phyloP scores from a whole-genome alignment of 2,113 vertebrate genomes.

The Shinisaurus crocodilurus region DNA sequence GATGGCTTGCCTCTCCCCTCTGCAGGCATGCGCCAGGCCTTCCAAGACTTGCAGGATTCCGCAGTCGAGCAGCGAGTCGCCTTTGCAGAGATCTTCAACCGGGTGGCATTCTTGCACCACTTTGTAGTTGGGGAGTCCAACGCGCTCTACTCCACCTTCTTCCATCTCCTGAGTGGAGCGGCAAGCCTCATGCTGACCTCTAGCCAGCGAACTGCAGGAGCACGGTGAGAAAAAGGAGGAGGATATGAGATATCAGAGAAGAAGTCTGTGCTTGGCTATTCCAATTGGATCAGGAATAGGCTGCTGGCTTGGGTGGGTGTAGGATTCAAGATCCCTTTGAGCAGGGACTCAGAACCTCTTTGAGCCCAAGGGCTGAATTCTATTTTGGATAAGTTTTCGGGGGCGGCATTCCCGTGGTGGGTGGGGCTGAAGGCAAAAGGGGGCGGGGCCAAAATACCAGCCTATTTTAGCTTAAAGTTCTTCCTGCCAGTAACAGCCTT shows the following conservation, averaged over 20 bases:
- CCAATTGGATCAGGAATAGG: neutral
- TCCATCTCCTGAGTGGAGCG: slow-evolving; percentile 77
- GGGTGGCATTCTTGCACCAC: slow-evolving; percentile 81
- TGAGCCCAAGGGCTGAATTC: too few species aligned
- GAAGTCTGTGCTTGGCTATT: too few species aligned
- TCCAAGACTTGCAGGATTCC: slow-evolving; percentile 76
- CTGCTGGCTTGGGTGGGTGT: neutral
- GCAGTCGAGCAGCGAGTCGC: slow-evolving; percentile 80
- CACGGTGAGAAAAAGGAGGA: slow-evolving; percentile 70
- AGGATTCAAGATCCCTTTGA: neutral
- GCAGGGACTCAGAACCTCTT: neutral
- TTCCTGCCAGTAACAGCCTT: too few species aligned
- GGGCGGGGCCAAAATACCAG: too few species aligned
- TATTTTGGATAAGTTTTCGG: too few species aligned
- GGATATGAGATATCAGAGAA: neutral
- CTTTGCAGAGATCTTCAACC: slow-evolving; percentile 81
- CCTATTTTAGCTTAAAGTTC: too few species aligned
- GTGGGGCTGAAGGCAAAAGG: too few species aligned
- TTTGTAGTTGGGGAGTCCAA: slow-evolving; percentile 82
- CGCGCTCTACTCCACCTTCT: slow-evolving; percentile 79
- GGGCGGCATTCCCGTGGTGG: too few species aligned
- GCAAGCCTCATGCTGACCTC: slow-evolving; percentile 77
- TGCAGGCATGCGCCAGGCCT: slow-evolving; percentile 76
- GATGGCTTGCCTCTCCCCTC: neutral
- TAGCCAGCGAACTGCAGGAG: slow-evolving; percentile 77